A percentile compares a stretch with the other conserved stretches of the same genome.
Evolutionary conservation across 1,140 invertebrate species (phyloP).

Genomic region (Drosophila nannoptera): DNA sequence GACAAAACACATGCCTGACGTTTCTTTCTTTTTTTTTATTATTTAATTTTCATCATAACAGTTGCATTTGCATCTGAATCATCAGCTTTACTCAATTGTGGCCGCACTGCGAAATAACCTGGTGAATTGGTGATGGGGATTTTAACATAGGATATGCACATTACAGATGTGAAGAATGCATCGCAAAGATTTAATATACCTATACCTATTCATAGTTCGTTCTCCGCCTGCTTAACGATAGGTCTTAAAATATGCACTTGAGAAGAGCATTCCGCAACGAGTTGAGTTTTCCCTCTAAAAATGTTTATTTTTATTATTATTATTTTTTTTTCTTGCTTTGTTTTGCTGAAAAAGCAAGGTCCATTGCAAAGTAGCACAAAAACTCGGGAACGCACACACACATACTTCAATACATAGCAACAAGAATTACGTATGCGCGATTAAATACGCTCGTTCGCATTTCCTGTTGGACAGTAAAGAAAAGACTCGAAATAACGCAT

Average conservation of each 20-base stretch:
- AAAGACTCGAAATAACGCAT: conserved; percentile 57
- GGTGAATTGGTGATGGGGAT: too few species aligned
- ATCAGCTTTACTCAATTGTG: conserved; percentile 11
- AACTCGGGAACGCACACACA: conserved; percentile 39
- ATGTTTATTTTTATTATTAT: too few species aligned
- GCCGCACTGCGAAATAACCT: too few species aligned
- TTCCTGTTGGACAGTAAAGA: conserved; percentile 63
- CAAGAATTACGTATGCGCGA: conserved; percentile 48
- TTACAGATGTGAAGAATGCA: too few species aligned
- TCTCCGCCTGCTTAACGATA: too few species aligned
- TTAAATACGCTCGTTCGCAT: conserved; percentile 73
- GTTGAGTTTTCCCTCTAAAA: conserved; percentile 7
- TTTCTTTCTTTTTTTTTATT: background rate
- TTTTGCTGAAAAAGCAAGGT: conserved; percentile 20
- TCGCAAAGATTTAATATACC: too few species aligned
- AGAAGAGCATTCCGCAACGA: conserved; percentile 3
- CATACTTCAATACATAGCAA: conserved; percentile 26
- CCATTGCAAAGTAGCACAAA: conserved; percentile 54
- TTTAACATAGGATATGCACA: too few species aligned
- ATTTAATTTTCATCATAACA: background rate
- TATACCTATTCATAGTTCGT: too few species aligned
- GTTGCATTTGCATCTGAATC: conserved; percentile 35
- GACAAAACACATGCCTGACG: conserved; percentile 6
- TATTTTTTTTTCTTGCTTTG: too few species aligned
- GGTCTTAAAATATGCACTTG: too few species aligned